Evolutionary conservation across 2,888 invertebrate species (phyloP), one percentile per base, ranked within the genome.

Genomic region (Cephus nigrinus): DNA sequence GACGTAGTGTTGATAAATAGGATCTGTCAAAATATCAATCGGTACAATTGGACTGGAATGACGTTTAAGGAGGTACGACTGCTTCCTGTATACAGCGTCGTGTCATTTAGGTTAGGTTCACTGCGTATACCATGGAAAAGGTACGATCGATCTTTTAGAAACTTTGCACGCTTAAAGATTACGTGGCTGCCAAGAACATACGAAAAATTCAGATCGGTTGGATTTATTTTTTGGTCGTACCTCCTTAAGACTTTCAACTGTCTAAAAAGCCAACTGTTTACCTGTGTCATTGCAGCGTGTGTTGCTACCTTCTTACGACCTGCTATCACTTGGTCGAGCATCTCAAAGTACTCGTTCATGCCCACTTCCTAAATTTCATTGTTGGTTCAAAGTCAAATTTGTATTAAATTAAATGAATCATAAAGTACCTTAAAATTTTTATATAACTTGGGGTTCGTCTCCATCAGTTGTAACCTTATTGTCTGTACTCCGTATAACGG

Each of bases 401-500:
- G 23, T 55, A 55, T 23, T 55, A 9, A 55, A 55, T 55, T 23
- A 23, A 55, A 23, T 15, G 2, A 40, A 5, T 23, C 9, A 23
- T 32, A 1, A 35, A 35, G 74, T 32, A 74, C 74, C 74, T 74
- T 34, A 33, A 32, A 74, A 3, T 11, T 23, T 11, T 36, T 30
- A 34, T 74, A 74, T 12, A 74, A 30, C 36, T 23, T 74, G 5
- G 74, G 74, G 5, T 36, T 74, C 12, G 74, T n/a, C 30, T 74
- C 36, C n/a, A 35, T 31, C 23, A 74, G n/a, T 12, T 35, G 36
- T 12, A 32, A 4, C 9, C 30, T 31, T 11, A 74, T 74, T 30
- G 74, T 12, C 3, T 32, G 23, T 30, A 74, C 1, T n/a, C 74
- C 74, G 9, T 33, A 31, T 5, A 74, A 1, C 5, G 36, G 34